Base-by-base conservation (phyloP, 2,888 invertebrate species). In the Eupeodes luniger region DNA sequence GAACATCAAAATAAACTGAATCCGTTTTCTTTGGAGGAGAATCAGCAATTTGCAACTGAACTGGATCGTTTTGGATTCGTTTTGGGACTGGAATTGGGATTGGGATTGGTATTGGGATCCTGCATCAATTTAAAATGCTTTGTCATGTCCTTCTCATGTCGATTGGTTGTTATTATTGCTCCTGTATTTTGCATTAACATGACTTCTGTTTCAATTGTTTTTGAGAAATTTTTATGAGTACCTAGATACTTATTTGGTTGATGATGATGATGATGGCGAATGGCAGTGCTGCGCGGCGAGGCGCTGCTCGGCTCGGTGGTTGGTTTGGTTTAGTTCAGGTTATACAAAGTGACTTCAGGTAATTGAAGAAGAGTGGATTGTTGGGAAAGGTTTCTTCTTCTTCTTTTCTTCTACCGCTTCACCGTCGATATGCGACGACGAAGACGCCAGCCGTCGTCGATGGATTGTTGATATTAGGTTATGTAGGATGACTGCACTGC, bases 141-240 rank as follows among this genome's bases (percentile, higher is more conserved):
- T 89, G 89, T 89, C 89, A 89, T 89, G 89, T 89, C 89, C 85
- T 89, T 89, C 85, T 85, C 83, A 83, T 83, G 89, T 89, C 89
- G 89, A 89, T 89, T 89, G 88, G 84, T 82, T 89, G 90, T 88
- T 90, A 88, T 89, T 90, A 90, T 85, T 90, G 90, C 90, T 89
- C 89, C 90, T 88, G 90, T 89, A 89, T 85, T 90, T 88, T 90
- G 89, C 88, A 90, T 90, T 90, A 85, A 90, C 90, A 90, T 90
- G 90, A 89, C 90, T 90, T 90, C 90, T 90, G 90, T 89, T 90
- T 89, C 89, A 82, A 89, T 90, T 90, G 89, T 89, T 82, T 64
- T 59, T 89, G 74, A 74, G 89, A 78, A 84, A 89, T 89, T 88
- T 84, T 85, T 85, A 88, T 88, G 88, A 88, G 85, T 81, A 88